Conservation (phyloP, 2,888 invertebrate genomes). For the Lagria hirta region DNA sequence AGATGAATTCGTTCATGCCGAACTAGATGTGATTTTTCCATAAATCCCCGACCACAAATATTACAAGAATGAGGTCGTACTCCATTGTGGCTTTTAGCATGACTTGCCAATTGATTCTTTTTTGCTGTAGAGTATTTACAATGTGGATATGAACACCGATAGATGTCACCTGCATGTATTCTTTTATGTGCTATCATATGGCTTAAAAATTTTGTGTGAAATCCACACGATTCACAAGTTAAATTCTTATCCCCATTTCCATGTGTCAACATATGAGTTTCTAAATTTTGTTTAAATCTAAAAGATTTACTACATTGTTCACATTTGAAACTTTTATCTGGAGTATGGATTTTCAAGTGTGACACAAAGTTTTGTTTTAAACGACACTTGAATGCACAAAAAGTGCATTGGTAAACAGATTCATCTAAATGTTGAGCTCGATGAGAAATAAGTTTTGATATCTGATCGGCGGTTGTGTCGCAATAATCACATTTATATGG, state of each 20-base stretch:
- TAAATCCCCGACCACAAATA: constrained; percentile 64
- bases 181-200: constrained; percentile 66
- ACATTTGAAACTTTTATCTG: constrained; percentile 61
- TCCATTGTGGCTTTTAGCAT: constrained; percentile 64
- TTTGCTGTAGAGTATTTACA: constrained; percentile 67
- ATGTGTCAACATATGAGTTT: constrained; percentile 61
- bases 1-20: constrained; percentile 68
- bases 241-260: constrained; percentile 60
- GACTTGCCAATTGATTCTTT: constrained; percentile 64
- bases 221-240: constrained; percentile 67
- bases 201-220: constrained; percentile 66
- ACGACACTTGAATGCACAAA: constrained; percentile 62
- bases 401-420: constrained; percentile 55
- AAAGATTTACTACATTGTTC: constrained; percentile 62
- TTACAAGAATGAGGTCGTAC: constrained; percentile 57
- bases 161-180: constrained; percentile 66
- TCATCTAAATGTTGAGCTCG: constrained; percentile 60
- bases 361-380: constrained; percentile 61
- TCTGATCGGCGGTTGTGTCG: constrained; percentile 51
- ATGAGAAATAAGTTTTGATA: constrained; percentile 62
- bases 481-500: constrained; percentile 66
- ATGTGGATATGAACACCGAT: constrained; percentile 62
- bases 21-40: constrained; percentile 67
- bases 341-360: constrained; percentile 62
- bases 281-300: constrained; percentile 60